A percentile compares a stretch with the other conserved stretches of the same genome.
phyloP scores from a whole-genome alignment of 1,140 invertebrate species.

The Drosophila guanche region DNA sequence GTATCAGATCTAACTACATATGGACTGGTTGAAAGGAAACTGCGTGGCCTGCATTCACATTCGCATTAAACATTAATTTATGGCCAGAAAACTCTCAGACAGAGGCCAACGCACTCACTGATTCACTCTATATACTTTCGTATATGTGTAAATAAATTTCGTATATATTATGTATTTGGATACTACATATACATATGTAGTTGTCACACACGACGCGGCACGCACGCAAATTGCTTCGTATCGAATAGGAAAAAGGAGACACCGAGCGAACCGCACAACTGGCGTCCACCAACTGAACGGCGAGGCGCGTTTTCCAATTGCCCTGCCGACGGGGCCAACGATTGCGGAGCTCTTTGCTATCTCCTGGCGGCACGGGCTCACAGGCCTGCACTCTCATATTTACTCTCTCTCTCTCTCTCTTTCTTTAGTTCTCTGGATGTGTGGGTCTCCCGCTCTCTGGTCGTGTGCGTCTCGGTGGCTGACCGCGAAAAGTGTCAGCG shows the following conservation, averaged over 20 bases:
- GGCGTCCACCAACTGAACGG: conserved; percentile 69
- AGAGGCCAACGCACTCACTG: conserved; percentile 72
- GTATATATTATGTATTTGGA: conserved; percentile 46
- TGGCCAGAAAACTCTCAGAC: conserved; percentile 11
- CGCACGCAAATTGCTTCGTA: conserved; percentile 20
- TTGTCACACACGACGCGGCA: conserved; percentile 40
- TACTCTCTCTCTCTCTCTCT: conserved; percentile 14
- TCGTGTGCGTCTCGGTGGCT: conserved; percentile 28
- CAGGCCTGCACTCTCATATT: conserved; percentile 16
- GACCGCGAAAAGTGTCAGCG: conserved; percentile 70
- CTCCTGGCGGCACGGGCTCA: conserved; percentile 31
- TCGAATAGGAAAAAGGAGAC: conserved; percentile 47
- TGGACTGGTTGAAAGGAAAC: conserved; percentile 4
- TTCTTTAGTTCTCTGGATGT: conserved; percentile 29
- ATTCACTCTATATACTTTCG: conserved; percentile 54
- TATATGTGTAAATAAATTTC: conserved; percentile 26
- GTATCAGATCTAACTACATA: conserved; percentile 22
- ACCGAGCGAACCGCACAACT: conserved; percentile 69
- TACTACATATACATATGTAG: conserved; percentile 41
- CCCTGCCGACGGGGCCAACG: conserved; percentile 39
- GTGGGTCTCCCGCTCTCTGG: conserved; percentile 28
- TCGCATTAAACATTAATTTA: conserved; percentile 5
- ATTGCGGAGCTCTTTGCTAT: conserved; percentile 45
- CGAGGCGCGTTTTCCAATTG: conserved; percentile 43
- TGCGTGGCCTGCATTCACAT: conserved; percentile 19